A percentile compares a stretch with the other conserved stretches of the same genome.
Evolutionary conservation across 1,140 invertebrate genomes (phyloP).

Genomic region (Scaptomyza pallida): DNA sequence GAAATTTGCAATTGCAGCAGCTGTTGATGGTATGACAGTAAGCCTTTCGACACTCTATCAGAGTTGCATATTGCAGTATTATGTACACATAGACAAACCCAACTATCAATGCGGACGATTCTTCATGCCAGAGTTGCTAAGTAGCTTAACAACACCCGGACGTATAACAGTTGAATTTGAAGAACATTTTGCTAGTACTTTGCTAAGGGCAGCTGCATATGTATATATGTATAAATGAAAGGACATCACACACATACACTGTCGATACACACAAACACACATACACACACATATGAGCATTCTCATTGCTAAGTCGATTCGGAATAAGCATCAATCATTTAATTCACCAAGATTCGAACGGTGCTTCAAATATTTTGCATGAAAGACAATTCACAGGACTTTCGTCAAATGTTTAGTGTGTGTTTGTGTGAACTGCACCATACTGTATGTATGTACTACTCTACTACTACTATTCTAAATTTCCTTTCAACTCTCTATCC

Average conservation of each 20-base stretch:
- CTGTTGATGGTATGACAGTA: too few relatives aligned
- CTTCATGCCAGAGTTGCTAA: too few relatives aligned
- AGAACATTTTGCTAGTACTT: too few relatives aligned
- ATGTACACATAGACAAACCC: too few relatives aligned
- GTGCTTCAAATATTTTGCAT: constrained; percentile 35
- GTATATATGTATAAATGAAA: constrained; percentile 1
- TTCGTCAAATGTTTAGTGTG: constrained; percentile 8
- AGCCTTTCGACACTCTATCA: too few relatives aligned
- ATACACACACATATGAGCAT: constrained; percentile 70
- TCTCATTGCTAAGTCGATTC: constrained; percentile 80
- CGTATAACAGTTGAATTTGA: too few relatives aligned
- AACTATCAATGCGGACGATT: too few relatives aligned
- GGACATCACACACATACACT: constrained; percentile 28
- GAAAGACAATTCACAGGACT: constrained; percentile 41
- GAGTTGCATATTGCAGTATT: too few relatives aligned
- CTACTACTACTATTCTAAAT: not conserved
- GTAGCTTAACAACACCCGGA: too few relatives aligned
- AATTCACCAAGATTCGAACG: constrained; percentile 46
- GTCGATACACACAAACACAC: constrained; percentile 40
- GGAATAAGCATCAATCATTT: constrained; percentile 43
- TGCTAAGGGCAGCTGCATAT: constrained; percentile 6
- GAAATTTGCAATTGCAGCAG: too few relatives aligned
- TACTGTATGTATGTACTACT: too few relatives aligned
- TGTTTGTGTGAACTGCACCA: not conserved
- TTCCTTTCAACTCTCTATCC: constrained; percentile 5